Percentiles rank a stretch among this genome's conserved stretches.
Evolutionary conservation across 2,888 invertebrate species (phyloP).

Genomic region (Sesamia inferens): DNA sequence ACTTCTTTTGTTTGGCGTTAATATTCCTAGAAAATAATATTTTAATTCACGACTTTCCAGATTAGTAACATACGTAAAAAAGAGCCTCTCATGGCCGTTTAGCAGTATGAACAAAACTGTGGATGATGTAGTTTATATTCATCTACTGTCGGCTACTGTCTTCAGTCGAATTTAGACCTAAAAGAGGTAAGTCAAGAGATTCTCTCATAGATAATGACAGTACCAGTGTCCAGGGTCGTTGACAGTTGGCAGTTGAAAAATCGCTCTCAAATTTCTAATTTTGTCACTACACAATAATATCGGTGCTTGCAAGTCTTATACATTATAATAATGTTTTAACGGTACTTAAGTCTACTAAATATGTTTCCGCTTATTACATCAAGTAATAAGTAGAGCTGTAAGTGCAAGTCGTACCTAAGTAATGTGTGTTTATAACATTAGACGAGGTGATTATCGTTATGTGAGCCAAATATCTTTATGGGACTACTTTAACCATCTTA

Average conservation of each 20-base stretch:
- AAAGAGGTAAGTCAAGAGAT: constrained; percentile 36
- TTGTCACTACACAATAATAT: not conserved
- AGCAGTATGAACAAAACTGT: not conserved
- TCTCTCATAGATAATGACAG: constrained; percentile 14
- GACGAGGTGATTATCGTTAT: not conserved
- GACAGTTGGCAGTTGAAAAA: constrained; percentile 17
- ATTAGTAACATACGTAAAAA: not conserved
- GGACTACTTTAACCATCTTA: constrained; percentile 2
- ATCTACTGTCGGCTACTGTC: no score
- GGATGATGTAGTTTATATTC: not conserved
- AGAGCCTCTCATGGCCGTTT: not conserved
- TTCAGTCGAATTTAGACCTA: constrained; percentile 5
- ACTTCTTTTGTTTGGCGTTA: constrained; percentile 5
- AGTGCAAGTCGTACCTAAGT: constrained; percentile 13
- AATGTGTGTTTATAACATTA: constrained; percentile 16
- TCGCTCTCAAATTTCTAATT: constrained; percentile 1
- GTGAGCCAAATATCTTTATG: constrained; percentile 18
- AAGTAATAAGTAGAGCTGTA: constrained; percentile 10
- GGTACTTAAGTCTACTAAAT: constrained; percentile 8
- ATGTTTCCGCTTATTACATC: constrained; percentile 18
- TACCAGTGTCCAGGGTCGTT: constrained; percentile 15
- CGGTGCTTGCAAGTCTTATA: not conserved
- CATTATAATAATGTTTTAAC: constrained; percentile 4
- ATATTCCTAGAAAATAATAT: not conserved
- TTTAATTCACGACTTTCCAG: not conserved